Evolutionary conservation across 2,113 vertebrate species (phyloP).

Genomic region (Sphyrna mokarran): DNA sequence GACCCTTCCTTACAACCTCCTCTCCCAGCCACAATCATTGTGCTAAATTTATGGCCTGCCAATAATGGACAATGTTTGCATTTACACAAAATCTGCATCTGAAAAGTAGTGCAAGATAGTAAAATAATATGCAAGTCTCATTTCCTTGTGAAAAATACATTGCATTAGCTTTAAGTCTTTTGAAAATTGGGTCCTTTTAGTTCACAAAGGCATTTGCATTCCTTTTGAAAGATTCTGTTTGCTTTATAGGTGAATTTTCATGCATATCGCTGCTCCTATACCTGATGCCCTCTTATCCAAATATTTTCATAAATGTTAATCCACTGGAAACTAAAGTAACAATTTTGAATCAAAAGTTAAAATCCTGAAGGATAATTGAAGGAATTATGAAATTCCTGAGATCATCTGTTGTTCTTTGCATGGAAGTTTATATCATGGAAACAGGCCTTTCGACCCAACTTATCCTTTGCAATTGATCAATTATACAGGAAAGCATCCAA

Average conservation of each 20-base stretch:
- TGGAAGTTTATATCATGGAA: too few species aligned
- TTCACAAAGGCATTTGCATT: slow-evolving; percentile 28
- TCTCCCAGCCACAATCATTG: background rate
- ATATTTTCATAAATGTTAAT: background rate
- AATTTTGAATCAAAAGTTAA: background rate
- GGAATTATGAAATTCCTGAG: background rate
- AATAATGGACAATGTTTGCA: background rate
- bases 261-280: background rate
- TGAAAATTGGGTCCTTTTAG: slow-evolving; percentile 25
- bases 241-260: background rate
- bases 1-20: background rate
- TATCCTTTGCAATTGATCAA: background rate
- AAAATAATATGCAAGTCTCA: background rate
- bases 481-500: background rate
- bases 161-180: slow-evolving; percentile 29
- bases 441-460: too few species aligned
- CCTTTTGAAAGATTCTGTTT: slow-evolving; percentile 12
- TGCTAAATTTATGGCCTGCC: slow-evolving; percentile 4
- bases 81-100: background rate
- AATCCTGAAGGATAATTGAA: background rate
- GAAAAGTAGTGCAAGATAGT: background rate
- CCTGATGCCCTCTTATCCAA: background rate
- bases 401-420: background rate
- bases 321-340: background rate
- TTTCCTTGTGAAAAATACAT: background rate